Evolutionary conservation across 2,113 vertebrate genomes (phyloP).

Genomic region (Ceratotherium simum): DNA sequence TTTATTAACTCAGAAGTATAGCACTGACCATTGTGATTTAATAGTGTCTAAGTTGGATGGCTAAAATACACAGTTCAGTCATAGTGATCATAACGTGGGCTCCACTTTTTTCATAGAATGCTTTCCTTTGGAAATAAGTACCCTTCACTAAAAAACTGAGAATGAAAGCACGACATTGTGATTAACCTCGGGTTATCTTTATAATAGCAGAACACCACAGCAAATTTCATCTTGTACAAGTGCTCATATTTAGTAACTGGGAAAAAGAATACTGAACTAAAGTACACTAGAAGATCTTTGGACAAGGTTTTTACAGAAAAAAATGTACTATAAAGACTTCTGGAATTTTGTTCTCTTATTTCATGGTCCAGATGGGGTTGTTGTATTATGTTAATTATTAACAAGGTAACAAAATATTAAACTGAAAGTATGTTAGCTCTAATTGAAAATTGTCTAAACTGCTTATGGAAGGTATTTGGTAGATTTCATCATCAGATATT

Average conservation of each 20-base stretch:
- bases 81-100: background rate
- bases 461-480: conserved; percentile 35
- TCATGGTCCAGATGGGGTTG: conserved; percentile 49
- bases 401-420: conserved; percentile 46
- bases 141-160: conserved; percentile 1
- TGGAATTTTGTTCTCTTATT: conserved; percentile 46
- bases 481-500: background rate
- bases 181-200: background rate
- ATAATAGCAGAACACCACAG: background rate
- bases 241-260: background rate
- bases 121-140: background rate
- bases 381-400: conserved; percentile 66
- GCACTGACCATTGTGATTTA: background rate
- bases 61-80: background rate
- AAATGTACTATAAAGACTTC: background rate
- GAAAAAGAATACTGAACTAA: background rate
- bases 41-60: background rate
- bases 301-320: background rate
- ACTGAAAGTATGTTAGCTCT: conserved; percentile 5
- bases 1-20: conserved; percentile 58
- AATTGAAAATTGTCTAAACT: conserved; percentile 60
- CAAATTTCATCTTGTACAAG: background rate
- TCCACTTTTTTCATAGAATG: background rate
- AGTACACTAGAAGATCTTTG: background rate
- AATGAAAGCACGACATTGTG: background rate